A percentile compares a stretch with the other conserved stretches of the same genome.
These are phyloP conservation scores for Lethenteron camtschaticum DNA, from an alignment of 2,113 vertebrate species.

Conservation along the genomic window DNA sequence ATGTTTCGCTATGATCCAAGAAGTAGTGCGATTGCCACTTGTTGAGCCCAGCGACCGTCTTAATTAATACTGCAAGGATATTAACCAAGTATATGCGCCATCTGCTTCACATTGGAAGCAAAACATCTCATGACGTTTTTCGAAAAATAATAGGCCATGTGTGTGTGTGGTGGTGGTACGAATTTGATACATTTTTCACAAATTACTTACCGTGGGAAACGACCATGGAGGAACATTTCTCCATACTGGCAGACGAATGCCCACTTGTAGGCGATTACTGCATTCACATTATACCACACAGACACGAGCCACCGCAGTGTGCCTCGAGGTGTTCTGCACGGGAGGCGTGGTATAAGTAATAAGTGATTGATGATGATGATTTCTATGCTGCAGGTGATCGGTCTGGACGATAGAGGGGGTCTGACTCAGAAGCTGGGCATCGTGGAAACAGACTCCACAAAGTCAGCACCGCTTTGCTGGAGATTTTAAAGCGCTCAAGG, in stretches of 20 bases:
- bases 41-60: neutral
- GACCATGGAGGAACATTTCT: conserved; percentile 4
- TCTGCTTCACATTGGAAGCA: too few relatives aligned
- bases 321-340: neutral
- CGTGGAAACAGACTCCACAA: conserved; percentile 30
- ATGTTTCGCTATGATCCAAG: neutral
- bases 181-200: too few relatives aligned
- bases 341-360: neutral
- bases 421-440: conserved; percentile 50
- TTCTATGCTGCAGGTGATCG: conserved; percentile 25
- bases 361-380: neutral
- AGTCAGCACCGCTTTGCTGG: conserved; percentile 43
- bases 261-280: neutral
- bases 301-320: neutral
- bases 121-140: too few relatives aligned
- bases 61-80: conserved; percentile 3
- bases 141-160: too few relatives aligned
- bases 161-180: too few relatives aligned
- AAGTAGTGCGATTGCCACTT: conserved; percentile 6
- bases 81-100: too few relatives aligned
- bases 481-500: conserved; percentile 19
- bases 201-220: too few relatives aligned
- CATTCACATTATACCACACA: neutral
- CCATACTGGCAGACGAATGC: conserved; percentile 1
- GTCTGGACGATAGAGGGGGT: conserved; percentile 43